Evolutionary conservation across 2,888 invertebrate species (phyloP).

Genomic region (Cerastis rubricosa): DNA sequence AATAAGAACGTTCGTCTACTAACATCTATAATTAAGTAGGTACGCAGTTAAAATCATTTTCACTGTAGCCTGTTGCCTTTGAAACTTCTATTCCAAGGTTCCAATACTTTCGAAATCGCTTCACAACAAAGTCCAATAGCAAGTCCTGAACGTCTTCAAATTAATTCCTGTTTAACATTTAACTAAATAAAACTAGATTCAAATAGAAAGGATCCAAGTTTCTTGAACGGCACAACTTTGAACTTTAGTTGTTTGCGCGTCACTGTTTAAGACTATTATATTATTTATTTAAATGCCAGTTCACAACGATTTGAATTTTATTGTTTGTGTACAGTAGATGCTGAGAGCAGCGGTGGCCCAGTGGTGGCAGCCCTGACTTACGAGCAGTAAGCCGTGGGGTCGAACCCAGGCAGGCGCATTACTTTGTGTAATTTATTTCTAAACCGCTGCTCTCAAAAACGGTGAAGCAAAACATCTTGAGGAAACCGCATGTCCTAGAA

Average conservation of each 20-base stretch:
- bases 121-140: slow-evolving; percentile 33
- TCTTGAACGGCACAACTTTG: slow-evolving; percentile 46
- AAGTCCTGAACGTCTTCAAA: slow-evolving; percentile 45
- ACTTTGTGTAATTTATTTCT: too few species aligned
- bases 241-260: slow-evolving; percentile 51
- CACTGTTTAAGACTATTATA: slow-evolving; percentile 38
- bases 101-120: slow-evolving; percentile 35
- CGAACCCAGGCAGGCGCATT: too few species aligned
- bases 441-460: too few species aligned
- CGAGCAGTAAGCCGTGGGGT: too few species aligned
- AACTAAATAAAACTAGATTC: slow-evolving; percentile 59
- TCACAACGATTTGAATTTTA: slow-evolving; percentile 24
- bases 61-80: slow-evolving; percentile 10
- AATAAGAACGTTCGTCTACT: neutral
- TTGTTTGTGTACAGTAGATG: neutral
- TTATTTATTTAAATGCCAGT: slow-evolving; percentile 36
- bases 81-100: slow-evolving; percentile 13
- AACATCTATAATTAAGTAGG: neutral
- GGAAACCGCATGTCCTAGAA: too few species aligned
- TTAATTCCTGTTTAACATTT: slow-evolving; percentile 56
- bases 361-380: too few species aligned
- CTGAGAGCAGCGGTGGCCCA: too few species aligned
- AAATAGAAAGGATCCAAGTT: slow-evolving; percentile 55
- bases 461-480: too few species aligned
- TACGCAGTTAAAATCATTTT: neutral